Evolutionary conservation across 2,113 vertebrate genomes (phyloP).

Genomic region (Xerus inauris): DNA sequence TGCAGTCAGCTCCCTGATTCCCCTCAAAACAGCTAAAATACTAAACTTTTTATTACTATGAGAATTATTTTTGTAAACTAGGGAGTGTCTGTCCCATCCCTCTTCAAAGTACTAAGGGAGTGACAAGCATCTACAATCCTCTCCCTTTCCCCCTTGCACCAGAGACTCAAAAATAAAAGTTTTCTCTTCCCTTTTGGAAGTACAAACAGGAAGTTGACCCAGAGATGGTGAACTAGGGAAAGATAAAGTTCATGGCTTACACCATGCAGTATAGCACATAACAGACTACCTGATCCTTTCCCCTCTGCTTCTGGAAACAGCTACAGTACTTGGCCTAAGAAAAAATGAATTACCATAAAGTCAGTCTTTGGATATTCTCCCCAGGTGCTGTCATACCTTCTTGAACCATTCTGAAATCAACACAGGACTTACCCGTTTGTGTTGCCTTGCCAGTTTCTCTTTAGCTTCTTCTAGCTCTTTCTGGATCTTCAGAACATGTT

Average conservation of each 20-base stretch:
- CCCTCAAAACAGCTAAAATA: not conserved
- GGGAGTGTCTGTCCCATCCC: not conserved
- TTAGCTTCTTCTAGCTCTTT: conserved; percentile 97
- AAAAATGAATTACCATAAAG: not conserved
- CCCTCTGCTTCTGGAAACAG: not conserved
- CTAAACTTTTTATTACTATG: not conserved
- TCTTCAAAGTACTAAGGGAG: not conserved
- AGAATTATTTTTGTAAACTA: not conserved
- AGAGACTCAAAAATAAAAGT: not conserved
- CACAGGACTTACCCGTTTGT: conserved; percentile 88
- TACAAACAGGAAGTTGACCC: not conserved
- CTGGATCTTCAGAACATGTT: conserved; percentile 98
- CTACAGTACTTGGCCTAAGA: not conserved
- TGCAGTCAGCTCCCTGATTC: not conserved
- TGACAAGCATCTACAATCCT: not conserved
- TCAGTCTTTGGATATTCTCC: not conserved
- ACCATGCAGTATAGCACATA: too few species aligned
- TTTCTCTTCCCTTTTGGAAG: not conserved
- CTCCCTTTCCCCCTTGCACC: not conserved
- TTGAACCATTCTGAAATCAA: not conserved
- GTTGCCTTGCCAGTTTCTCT: conserved; percentile 96
- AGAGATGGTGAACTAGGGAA: not conserved
- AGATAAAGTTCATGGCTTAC: not conserved
- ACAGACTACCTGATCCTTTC: not conserved
- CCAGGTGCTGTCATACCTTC: not conserved